Evolutionary conservation across 2,113 vertebrate species (phyloP).

Genomic region (Zonotrichia leucophrys): DNA sequence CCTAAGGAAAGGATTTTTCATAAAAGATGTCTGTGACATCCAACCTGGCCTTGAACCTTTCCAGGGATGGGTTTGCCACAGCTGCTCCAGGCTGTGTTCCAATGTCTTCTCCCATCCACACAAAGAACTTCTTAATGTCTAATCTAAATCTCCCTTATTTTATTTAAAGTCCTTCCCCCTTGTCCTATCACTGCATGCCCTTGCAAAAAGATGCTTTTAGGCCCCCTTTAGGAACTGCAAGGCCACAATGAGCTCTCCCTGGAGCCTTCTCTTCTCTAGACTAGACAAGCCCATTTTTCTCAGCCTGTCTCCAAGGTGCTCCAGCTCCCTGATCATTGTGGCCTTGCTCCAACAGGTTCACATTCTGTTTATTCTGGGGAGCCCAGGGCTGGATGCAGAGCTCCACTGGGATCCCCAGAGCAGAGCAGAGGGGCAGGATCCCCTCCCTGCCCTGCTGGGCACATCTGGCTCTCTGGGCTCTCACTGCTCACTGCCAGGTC

Average conservation of each 20-base stretch:
- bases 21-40: too few species aligned
- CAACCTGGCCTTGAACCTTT: background rate
- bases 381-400: background rate
- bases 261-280: background rate
- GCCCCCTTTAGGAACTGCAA: background rate
- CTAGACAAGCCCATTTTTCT: background rate
- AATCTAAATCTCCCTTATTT: background rate
- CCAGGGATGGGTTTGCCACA: background rate
- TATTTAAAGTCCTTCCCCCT: background rate
- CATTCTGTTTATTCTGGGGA: fast-evolving
- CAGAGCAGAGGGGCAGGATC: background rate
- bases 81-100: background rate
- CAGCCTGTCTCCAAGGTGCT: background rate
- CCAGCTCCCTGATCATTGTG: background rate
- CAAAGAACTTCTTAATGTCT: too few species aligned
- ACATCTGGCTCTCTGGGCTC: background rate
- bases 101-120: background rate
- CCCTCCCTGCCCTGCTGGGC: background rate
- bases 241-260: background rate
- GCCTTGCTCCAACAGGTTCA: background rate
- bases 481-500: background rate
- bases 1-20: too few species aligned
- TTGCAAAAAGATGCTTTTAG: background rate
- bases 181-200: background rate
- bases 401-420: too few species aligned